Conservation (phyloP, 2,113 vertebrate species). For the Pseudorectes ferrugineus region DNA sequence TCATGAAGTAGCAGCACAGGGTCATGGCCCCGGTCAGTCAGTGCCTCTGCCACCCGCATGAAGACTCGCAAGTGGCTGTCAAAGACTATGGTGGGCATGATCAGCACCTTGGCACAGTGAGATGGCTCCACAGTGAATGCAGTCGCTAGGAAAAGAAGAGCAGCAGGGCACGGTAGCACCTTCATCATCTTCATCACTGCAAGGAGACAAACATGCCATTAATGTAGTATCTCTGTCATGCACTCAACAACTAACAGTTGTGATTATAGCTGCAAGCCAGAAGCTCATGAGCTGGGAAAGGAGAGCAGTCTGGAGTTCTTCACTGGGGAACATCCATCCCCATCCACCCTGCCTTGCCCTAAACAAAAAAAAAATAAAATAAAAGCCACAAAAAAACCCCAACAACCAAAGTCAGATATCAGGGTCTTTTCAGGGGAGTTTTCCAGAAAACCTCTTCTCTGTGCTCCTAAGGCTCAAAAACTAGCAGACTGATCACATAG, state of each 20-base stretch:
- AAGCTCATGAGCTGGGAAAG: background rate
- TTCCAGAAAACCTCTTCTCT: background rate
- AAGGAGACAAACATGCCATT: background rate
- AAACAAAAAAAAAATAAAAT: too few species aligned
- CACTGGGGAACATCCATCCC: background rate
- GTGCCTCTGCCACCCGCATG: constrained; percentile 53
- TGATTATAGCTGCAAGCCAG: background rate
- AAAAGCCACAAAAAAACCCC: background rate
- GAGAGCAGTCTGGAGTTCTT: background rate
- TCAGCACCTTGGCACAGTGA: constrained; percentile 53
- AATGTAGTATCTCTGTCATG: background rate
- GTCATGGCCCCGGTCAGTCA: constrained; percentile 47
- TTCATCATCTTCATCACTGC: constrained; percentile 44
- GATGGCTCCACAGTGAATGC: background rate
- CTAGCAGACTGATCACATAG: background rate
- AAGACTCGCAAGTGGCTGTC: constrained; percentile 68
- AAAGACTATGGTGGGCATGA: constrained; percentile 64
- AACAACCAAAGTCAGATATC: background rate
- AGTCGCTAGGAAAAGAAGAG: constrained; percentile 10
- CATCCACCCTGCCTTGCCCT: too few species aligned
- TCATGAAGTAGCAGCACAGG: constrained; percentile 41
- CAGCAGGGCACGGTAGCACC: background rate
- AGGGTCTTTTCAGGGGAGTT: background rate
- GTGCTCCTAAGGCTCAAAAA: background rate
- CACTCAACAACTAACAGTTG: background rate